Conservation (phyloP, 2,113 vertebrate species). For the Melanerpes formicivorus region DNA sequence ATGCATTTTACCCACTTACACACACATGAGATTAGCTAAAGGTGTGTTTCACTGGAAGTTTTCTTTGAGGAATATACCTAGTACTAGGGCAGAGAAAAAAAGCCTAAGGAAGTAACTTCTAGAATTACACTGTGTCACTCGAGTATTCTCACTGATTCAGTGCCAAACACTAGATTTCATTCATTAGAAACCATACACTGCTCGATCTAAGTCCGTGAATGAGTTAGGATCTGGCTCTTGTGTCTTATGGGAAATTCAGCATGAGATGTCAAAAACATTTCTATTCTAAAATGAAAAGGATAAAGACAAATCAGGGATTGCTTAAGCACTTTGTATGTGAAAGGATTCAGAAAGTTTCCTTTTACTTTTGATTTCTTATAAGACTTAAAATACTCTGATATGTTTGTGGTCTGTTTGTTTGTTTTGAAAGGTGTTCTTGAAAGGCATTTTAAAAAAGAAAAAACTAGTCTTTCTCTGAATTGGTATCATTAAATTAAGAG, state of each 20-base stretch:
- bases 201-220: background rate
- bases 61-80: slow-evolving; percentile 48
- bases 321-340: background rate
- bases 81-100: background rate
- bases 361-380: background rate
- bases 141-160: background rate
- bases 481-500: background rate
- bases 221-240: background rate
- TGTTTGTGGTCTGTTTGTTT: too few species aligned
- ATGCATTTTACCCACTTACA: background rate
- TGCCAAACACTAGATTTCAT: slow-evolving; percentile 51
- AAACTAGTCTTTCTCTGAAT: background rate
- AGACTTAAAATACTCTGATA: background rate
- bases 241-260: background rate
- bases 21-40: background rate
- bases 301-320: background rate
- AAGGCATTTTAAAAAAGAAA: background rate
- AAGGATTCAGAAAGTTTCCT: background rate
- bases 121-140: slow-evolving; percentile 16
- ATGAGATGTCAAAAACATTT: slow-evolving; percentile 26
- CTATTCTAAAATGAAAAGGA: background rate
- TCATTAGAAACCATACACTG: slow-evolving; percentile 12
- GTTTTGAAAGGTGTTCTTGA: background rate
- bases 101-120: slow-evolving; percentile 50
- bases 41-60: background rate